Evolutionary conservation across 2,888 invertebrate species (phyloP).

Genomic region (Argynnis bischoffii): DNA sequence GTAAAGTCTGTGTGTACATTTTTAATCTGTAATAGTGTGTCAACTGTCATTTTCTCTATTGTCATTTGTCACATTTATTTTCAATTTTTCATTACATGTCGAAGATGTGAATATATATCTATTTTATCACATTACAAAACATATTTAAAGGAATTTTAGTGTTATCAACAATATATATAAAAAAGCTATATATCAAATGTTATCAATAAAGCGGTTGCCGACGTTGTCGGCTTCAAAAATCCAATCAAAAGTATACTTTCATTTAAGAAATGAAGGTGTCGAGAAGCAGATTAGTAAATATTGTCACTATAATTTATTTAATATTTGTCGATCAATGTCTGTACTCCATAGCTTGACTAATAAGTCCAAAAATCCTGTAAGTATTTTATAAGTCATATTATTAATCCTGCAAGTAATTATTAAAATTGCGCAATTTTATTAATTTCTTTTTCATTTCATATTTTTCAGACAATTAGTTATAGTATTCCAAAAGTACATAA

Average conservation of each 20-base stretch:
- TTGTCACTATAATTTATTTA: slow-evolving; percentile 51
- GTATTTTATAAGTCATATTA: slow-evolving; percentile 37
- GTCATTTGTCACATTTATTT: no score
- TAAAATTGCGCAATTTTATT: slow-evolving; percentile 39
- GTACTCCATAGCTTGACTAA: slow-evolving; percentile 60
- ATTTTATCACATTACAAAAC: background rate
- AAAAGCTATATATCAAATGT: slow-evolving; percentile 49
- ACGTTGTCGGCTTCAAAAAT: slow-evolving; percentile 63
- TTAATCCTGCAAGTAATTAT: background rate
- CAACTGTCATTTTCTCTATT: no score
- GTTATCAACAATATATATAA: background rate
- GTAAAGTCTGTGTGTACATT: no score
- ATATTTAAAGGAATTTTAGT: background rate
- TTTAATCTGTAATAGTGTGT: no score
- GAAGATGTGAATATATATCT: slow-evolving; percentile 5
- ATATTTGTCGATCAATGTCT: slow-evolving; percentile 66
- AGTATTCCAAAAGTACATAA: no score
- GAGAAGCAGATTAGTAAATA: slow-evolving; percentile 56
- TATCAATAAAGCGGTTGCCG: slow-evolving; percentile 66
- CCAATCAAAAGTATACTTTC: slow-evolving; percentile 56
- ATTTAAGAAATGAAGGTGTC: slow-evolving; percentile 48
- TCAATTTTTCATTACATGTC: background rate
- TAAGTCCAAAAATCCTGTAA: slow-evolving; percentile 64
- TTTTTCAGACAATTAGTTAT: no score
- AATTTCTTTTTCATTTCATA: no score